Evolutionary conservation across 1,140 invertebrate species (phyloP).

Genomic region (Ditylenchus dipsaci): DNA sequence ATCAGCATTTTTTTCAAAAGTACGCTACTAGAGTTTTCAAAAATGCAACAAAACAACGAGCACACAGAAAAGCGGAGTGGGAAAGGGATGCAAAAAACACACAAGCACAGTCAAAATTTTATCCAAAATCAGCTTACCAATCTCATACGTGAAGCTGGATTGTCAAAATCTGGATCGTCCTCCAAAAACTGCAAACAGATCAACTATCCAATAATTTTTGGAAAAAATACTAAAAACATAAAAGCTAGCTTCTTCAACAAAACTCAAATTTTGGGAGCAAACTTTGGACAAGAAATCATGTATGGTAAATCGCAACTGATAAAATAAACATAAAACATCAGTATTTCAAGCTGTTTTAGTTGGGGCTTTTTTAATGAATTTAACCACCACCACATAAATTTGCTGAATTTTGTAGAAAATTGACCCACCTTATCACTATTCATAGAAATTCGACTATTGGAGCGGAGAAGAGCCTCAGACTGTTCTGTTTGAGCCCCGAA

Average conservation of each 20-base stretch:
- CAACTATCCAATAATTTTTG: background rate
- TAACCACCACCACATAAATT: too few species aligned
- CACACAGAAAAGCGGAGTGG: too few species aligned
- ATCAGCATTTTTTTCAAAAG: too few species aligned
- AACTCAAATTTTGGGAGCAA: background rate
- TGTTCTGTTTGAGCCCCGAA: slow-evolving; percentile 37
- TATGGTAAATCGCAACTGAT: background rate
- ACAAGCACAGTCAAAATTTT: too few species aligned
- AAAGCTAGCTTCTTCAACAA: background rate
- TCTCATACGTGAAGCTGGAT: slow-evolving; percentile 40
- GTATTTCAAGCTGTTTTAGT: too few species aligned
- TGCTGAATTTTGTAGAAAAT: background rate
- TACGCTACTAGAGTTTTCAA: too few species aligned
- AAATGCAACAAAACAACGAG: too few species aligned
- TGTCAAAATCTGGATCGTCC: slow-evolving; percentile 25
- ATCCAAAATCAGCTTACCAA: slow-evolving; percentile 34
- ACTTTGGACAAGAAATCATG: background rate
- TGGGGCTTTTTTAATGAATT: too few species aligned
- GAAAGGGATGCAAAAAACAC: too few species aligned
- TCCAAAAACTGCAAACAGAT: slow-evolving; percentile 43
- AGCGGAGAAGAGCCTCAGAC: slow-evolving; percentile 50
- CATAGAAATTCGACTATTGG: slow-evolving; percentile 60
- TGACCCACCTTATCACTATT: slow-evolving; percentile 56
- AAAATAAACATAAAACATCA: slow-evolving; percentile 4
- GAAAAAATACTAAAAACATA: background rate